Base-by-base conservation (phyloP, 2,888 invertebrate genomes). In the Platycheirus rosarum region DNA sequence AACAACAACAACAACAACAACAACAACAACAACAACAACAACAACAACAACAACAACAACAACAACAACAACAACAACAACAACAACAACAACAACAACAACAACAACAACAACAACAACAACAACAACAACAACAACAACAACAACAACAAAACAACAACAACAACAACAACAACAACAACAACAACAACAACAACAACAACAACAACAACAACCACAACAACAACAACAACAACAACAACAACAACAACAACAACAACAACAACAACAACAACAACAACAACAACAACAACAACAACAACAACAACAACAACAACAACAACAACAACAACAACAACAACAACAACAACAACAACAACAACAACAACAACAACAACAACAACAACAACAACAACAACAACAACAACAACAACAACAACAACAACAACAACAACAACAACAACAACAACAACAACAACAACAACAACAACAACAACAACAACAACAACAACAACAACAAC, bases 121-220 rank as follows among this genome's bases (percentile, higher is more conserved):
- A 32, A 6, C 62, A 62, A 29, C 62, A 62, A 1, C 44, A 16
- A 16, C 26, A 51, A n/a, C n/a, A n/a, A n/a, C n/a, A n/a, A n/a
- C n/a, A n/a, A n/a, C n/a, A n/a, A n/a, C n/a, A n/a, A n/a, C n/a
- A n/a, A n/a, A n/a, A n/a, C n/a, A n/a, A n/a, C n/a, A n/a, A n/a
- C n/a, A n/a, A n/a, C n/a, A n/a, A n/a, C n/a, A n/a, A 16, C 63
- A 70, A n/a, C 55, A 37, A 1, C 76, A 76, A 16, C 69, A 76
- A 46, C 29, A 20, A 11, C 69, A 46, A 9, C 68, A 65, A 5
- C 78, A n/a, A n/a, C n/a, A n/a, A n/a, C n/a, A n/a, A n/a, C n/a
- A n/a, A n/a, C n/a, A n/a, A n/a, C n/a, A n/a, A n/a, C n/a, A n/a
- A n/a, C n/a, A n/a, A n/a, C n/a, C n/a, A n/a, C n/a, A n/a, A n/a